These are phyloP conservation scores for Euleptes europaea DNA, from an alignment of 2,113 vertebrate species.

Conservation along the genomic window DNA sequence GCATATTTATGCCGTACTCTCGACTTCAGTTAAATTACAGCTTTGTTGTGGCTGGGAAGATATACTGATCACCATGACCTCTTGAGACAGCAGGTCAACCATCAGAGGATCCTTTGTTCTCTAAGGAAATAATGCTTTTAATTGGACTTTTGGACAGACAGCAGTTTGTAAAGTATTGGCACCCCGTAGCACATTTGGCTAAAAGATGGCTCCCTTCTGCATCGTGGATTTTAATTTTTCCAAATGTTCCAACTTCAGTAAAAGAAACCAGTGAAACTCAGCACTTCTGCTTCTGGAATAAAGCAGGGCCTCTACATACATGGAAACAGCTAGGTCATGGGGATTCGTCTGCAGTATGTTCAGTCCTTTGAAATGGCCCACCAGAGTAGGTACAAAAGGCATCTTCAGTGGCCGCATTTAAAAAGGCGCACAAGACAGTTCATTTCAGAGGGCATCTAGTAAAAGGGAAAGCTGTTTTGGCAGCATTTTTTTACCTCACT, in stretches of 20 bases:
- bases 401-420: too few species aligned
- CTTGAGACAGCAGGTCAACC: neutral
- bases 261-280: neutral
- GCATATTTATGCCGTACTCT: neutral
- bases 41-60: neutral
- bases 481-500: too few species aligned
- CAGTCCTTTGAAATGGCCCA: too few species aligned
- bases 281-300: neutral
- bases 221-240: neutral
- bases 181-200: too few species aligned
- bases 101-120: neutral
- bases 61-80: neutral
- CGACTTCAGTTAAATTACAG: too few species aligned
- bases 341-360: too few species aligned
- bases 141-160: neutral
- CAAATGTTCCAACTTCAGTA: neutral
- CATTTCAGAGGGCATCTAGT: too few species aligned
- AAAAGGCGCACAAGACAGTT: too few species aligned
- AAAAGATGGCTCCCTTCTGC: neutral
- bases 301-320: neutral
- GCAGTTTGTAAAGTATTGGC: neutral
- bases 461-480: too few species aligned
- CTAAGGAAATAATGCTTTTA: neutral
- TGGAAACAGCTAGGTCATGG: too few species aligned
- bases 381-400: too few species aligned